These are phyloP conservation scores for Monopis laevigella DNA, from an alignment of 2,888 invertebrate species.

Conservation along the genomic window DNA sequence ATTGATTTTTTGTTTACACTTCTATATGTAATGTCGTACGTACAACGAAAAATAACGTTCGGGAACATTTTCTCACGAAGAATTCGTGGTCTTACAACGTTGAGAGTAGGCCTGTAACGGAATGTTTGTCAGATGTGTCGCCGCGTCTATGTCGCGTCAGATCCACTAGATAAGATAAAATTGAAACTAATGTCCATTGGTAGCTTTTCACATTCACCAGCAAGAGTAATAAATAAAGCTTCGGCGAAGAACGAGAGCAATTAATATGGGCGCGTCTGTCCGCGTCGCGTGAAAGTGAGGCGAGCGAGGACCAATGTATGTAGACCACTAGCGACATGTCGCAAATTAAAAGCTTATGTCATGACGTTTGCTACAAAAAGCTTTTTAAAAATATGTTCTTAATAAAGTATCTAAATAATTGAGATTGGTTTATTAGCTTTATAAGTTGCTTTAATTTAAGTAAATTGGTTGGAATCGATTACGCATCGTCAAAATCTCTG, in stretches of 20 bases:
- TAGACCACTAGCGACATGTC: no score
- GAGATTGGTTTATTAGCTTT: no score
- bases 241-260: conserved; percentile 64
- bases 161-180: conserved; percentile 56
- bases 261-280: conserved; percentile 64
- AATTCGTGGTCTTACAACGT: neutral
- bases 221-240: conserved; percentile 62
- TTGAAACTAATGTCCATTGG: conserved; percentile 60
- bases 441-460: no score
- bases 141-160: conserved; percentile 34
- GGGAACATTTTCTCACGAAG: conserved; percentile 44
- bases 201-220: conserved; percentile 62
- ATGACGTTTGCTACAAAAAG: no score
- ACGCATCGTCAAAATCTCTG: conserved; percentile 21
- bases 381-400: no score
- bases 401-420: no score
- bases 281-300: conserved; percentile 24
- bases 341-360: no score
- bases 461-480: conserved; percentile 12
- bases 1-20: conserved; percentile 60
- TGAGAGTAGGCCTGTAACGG: neutral
- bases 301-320: conserved; percentile 20
- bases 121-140: conserved; percentile 7
- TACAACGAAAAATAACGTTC: conserved; percentile 39
- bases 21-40: conserved; percentile 41